Conservation (phyloP, 2,888 invertebrate genomes). For the Drosophila merina region DNA sequence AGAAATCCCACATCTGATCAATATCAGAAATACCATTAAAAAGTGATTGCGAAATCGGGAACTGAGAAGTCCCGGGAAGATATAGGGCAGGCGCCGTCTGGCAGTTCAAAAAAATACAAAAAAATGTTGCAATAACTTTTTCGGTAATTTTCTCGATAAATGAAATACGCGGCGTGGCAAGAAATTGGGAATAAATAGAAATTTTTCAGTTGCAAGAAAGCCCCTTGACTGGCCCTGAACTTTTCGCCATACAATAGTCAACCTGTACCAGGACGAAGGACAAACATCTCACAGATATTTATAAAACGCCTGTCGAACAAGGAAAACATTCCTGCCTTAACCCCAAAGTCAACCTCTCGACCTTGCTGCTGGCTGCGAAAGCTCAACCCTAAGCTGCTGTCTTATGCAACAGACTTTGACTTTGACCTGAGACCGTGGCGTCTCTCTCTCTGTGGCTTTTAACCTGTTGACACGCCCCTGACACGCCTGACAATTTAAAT, state of each 20-base stretch:
- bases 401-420: constrained; percentile 10
- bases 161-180: constrained; percentile 2
- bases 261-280: not conserved
- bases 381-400: not conserved
- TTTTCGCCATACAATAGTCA: not conserved
- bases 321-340: not conserved
- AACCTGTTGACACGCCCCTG: constrained; percentile 17
- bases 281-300: not conserved
- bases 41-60: constrained; percentile 47
- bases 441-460: not conserved
- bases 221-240: not conserved
- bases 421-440: not conserved
- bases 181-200: not conserved
- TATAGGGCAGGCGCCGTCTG: constrained; percentile 29
- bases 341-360: not conserved
- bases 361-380: not conserved
- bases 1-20: constrained; percentile 58
- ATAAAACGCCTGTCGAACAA: not conserved
- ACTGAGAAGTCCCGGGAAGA: not conserved
- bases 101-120: not conserved
- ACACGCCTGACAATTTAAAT: constrained; percentile 34
- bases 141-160: not conserved
- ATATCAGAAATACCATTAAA: constrained; percentile 62
- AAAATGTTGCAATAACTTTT: constrained; percentile 30
- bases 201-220: not conserved